Conservation (phyloP, 1,140 invertebrate genomes). For the Semibalanus balanoides region DNA sequence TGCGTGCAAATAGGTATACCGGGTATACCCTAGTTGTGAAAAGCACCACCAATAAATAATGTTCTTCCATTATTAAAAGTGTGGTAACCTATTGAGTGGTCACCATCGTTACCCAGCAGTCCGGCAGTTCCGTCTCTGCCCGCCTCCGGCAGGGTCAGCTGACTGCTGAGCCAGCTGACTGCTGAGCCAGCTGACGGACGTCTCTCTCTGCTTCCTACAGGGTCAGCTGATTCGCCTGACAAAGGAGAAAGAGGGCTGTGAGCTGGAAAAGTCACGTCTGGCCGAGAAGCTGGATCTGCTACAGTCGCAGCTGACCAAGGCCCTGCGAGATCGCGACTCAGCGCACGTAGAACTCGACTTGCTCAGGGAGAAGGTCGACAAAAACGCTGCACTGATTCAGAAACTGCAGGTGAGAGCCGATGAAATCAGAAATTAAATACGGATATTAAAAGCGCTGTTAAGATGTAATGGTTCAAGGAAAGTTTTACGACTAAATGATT, state of each 20-base stretch:
- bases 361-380: conserved; percentile 73
- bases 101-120: too few relatives aligned
- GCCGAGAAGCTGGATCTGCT: conserved; percentile 57
- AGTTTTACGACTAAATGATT: neutral
- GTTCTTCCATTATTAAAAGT: too few relatives aligned
- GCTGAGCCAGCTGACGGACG: too few relatives aligned
- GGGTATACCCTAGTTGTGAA: too few relatives aligned
- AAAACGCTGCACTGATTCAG: conserved; percentile 52
- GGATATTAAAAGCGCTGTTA: neutral
- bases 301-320: conserved; percentile 59
- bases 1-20: too few relatives aligned
- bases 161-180: too few relatives aligned
- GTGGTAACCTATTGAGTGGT: too few relatives aligned
- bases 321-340: conserved; percentile 69
- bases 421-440: too few relatives aligned
- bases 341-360: conserved; percentile 68
- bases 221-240: conserved; percentile 56
- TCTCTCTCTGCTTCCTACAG: too few relatives aligned
- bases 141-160: conserved; percentile 30
- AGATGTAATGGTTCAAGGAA: neutral
- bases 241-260: conserved; percentile 68
- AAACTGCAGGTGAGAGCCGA: neutral
- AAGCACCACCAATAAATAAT: too few relatives aligned
- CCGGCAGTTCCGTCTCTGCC: too few relatives aligned
- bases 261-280: conserved; percentile 60